Evolutionary conservation across 2,888 invertebrate species (phyloP), one percentile per base, ranked within the genome.

Genomic region (Cryptocheilus praepositus): DNA sequence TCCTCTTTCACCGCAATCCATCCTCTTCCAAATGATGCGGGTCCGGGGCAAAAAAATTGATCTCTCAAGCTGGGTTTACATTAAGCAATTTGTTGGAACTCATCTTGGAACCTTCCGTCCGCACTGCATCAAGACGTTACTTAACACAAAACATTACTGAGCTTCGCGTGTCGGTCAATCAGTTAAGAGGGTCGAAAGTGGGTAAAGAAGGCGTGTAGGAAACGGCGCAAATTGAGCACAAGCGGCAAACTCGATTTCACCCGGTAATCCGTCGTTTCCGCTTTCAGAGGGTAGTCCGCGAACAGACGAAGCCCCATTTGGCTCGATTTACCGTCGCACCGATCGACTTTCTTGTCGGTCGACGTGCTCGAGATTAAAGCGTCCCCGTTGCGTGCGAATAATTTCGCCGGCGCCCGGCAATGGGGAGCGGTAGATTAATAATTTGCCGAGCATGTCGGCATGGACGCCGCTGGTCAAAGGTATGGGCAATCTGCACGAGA

Each of bases 151-250:
- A 4, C 45, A n/a, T 16, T 21, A 21, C 54, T 25, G 54, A 22
- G 7, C 45, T 3, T 25, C 25, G 25, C 25, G 25, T 25, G 25
- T 5, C n/a, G 45, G 3, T 45, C 45, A 4, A 49, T 49, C 49
- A 71, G 70, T 68, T 79, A 7, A 11, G 36, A 36, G 13, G 36
- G 11, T 36, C 8, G 75, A 79, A 81, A 80, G 81, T 71, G 83
- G 79, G 74, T 85, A 87, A 36, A 87, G 88, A 85, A 86, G 86
- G 86, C 86, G 82, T 86, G 86, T 87, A 88, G 87, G 87, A 88
- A 88, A 83, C 86, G 83, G 81, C 80, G 87, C 80, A 85, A 88
- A 86, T 87, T 84, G 86, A 85, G 84, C 84, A 81, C 82, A 81
- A 36, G 76, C 57, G 81, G 80, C 81, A 85, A 88, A 88, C 86